Evolutionary conservation across 1,140 invertebrate genomes (phyloP).

Genomic region (Helicoverpa zea): DNA sequence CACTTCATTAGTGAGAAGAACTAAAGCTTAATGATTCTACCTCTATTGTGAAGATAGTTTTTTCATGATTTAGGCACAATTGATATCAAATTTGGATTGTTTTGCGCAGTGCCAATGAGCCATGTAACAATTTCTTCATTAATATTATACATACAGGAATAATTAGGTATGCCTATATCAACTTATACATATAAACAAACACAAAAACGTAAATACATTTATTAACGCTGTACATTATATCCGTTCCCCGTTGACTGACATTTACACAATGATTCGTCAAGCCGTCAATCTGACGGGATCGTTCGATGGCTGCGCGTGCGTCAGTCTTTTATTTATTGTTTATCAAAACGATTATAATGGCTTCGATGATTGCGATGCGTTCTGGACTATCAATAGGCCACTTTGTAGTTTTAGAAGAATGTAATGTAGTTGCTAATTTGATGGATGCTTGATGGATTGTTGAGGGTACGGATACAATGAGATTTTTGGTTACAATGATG

Average conservation of each 20-base stretch:
- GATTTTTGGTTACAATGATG: not conserved
- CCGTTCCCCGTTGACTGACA: slow-evolving; percentile 38
- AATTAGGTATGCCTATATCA: not conserved
- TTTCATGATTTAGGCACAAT: no score
- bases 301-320: slow-evolving; percentile 33
- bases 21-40: no score
- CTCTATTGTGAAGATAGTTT: no score
- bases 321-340: slow-evolving; percentile 51
- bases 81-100: no score
- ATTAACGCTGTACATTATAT: slow-evolving; percentile 44
- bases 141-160: no score
- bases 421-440: slow-evolving; percentile 28
- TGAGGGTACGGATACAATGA: not conserved
- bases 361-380: slow-evolving; percentile 32
- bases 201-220: slow-evolving; percentile 37
- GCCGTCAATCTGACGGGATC: slow-evolving; percentile 49
- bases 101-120: no score
- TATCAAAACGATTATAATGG: slow-evolving; percentile 53
- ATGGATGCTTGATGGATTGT: not conserved
- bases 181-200: slow-evolving; percentile 8
- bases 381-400: slow-evolving; percentile 17
- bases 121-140: no score
- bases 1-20: no score
- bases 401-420: slow-evolving; percentile 37
- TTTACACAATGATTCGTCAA: slow-evolving; percentile 55